A percentile compares a stretch with the other conserved stretches of the same genome.
Evolutionary conservation across 2,888 invertebrate genomes (phyloP).

Genomic region (Mimas tiliae): DNA sequence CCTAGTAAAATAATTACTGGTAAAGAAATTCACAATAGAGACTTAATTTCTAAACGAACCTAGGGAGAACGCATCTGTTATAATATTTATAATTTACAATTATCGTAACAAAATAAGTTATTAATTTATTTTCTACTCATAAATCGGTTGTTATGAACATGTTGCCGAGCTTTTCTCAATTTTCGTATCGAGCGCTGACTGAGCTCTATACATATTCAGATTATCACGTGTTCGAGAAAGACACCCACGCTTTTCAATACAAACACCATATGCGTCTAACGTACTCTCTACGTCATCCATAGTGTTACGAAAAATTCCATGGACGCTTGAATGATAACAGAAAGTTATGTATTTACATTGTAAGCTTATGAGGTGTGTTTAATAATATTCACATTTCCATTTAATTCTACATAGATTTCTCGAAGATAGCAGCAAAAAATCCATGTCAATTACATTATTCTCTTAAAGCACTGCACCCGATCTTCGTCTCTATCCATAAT

Average conservation of each 20-base stretch:
- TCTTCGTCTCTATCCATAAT: too few relatives aligned
- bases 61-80: too few relatives aligned
- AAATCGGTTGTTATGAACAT: background rate
- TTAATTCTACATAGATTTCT: too few relatives aligned
- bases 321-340: conserved; percentile 15
- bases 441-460: too few relatives aligned
- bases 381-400: background rate
- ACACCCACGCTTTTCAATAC: conserved; percentile 58
- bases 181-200: conserved; percentile 3
- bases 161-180: background rate
- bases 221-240: conserved; percentile 56
- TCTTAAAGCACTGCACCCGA: background rate
- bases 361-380: background rate
- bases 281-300: conserved; percentile 61
- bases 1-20: too few relatives aligned
- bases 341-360: conserved; percentile 13
- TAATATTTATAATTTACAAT: background rate
- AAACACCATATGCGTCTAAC: conserved; percentile 55
- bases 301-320: conserved; percentile 15
- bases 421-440: background rate
- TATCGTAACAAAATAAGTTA: background rate
- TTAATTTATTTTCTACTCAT: conserved; percentile 19
- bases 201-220: conserved; percentile 36
- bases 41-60: background rate
- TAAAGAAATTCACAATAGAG: too few relatives aligned